phyloP scores from a whole-genome alignment of 2,797 vertebrate genomes.

The Nothura maculosa region DNA sequence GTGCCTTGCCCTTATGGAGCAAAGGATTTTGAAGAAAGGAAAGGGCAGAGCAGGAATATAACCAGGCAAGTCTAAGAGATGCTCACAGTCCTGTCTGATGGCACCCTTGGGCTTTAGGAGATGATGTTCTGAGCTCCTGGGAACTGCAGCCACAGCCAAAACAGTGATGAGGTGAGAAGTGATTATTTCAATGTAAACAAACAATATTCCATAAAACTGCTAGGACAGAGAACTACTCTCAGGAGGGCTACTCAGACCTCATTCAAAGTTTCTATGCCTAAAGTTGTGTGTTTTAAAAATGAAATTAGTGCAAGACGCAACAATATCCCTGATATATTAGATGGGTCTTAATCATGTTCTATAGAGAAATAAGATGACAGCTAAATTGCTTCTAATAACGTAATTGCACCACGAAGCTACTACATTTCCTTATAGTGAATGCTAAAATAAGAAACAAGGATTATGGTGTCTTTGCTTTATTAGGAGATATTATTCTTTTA shows the following conservation, averaged over 20 bases:
- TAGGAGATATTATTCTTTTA: background rate
- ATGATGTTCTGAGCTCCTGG: background rate
- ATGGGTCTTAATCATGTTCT: background rate
- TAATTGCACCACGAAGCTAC: background rate
- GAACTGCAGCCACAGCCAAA: background rate
- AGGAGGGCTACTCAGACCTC: background rate
- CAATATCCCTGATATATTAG: background rate
- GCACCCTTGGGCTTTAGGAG: background rate
- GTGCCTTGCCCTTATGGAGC: background rate
- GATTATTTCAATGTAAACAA: background rate
- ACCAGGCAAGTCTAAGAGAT: background rate
- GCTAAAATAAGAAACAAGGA: conserved; percentile 20
- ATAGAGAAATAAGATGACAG: background rate
- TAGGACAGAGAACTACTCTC: background rate
- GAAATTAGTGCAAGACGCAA: background rate
- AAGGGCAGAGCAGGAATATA: background rate
- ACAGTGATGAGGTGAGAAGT: background rate
- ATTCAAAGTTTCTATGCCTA: background rate
- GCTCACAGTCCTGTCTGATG: background rate
- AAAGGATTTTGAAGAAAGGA: background rate
- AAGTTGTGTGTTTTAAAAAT: background rate
- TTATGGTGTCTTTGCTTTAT: background rate
- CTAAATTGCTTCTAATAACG: background rate
- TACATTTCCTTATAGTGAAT: background rate
- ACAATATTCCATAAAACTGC: background rate